Evolutionary conservation across 2,113 vertebrate genomes (phyloP).

Genomic region (Periophthalmus modestus): DNA sequence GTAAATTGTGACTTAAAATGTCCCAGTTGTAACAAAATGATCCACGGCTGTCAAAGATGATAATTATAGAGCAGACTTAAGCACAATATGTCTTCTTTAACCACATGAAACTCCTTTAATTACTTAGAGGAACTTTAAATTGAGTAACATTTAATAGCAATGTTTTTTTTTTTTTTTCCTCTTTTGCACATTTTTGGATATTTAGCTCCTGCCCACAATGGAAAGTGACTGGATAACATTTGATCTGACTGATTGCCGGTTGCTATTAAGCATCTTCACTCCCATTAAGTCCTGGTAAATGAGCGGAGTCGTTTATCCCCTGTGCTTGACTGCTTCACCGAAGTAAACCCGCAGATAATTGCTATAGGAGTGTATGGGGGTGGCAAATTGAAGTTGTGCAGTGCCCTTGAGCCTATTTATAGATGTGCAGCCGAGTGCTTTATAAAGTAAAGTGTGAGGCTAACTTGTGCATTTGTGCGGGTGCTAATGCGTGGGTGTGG

Average conservation of each 20-base stretch:
- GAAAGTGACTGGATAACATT: constrained; percentile 51
- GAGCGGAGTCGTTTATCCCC: constrained; percentile 71
- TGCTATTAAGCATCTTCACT: constrained; percentile 69
- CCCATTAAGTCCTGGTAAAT: constrained; percentile 73
- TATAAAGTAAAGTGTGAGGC: constrained; percentile 69
- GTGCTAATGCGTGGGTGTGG: constrained; percentile 49
- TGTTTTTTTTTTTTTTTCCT: too few species aligned
- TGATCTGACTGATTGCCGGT: constrained; percentile 65
- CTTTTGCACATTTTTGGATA: neutral
- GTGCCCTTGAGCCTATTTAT: constrained; percentile 80
- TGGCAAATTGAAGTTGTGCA: constrained; percentile 78
- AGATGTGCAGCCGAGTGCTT: constrained; percentile 75
- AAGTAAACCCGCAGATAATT: constrained; percentile 82
- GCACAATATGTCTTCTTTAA: too few species aligned
- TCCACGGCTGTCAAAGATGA: too few species aligned
- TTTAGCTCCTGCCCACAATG: constrained; percentile 14
- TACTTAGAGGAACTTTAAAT: too few species aligned
- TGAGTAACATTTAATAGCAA: too few species aligned
- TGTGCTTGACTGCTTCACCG: constrained; percentile 76
- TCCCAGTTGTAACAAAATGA: too few species aligned
- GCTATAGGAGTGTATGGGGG: constrained; percentile 76
- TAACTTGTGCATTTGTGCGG: constrained; percentile 58
- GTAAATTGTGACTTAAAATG: too few species aligned
- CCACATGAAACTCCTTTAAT: too few species aligned
- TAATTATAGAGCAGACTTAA: too few species aligned